Base-by-base conservation (phyloP, 2,888 invertebrate genomes). In the Druceiella hillmani region DNA sequence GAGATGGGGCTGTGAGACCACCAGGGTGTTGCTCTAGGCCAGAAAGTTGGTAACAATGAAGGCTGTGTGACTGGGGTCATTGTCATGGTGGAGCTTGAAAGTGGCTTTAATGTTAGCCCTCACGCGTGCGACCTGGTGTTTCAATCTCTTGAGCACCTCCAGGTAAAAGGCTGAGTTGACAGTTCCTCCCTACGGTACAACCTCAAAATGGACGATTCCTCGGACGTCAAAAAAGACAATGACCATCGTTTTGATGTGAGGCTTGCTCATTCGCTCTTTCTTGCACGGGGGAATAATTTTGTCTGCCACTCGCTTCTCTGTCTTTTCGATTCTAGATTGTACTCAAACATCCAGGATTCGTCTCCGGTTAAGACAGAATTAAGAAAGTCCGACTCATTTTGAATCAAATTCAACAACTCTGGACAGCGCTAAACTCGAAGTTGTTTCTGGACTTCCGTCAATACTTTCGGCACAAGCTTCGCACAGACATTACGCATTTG, bases 121-220 rank as follows among this genome's bases (percentile, higher is more conserved):
- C 6, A 6, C 6, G 22, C 22, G 22, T n/a, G 22, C 22, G 22
- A 7, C 22, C 22, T n/a, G 6, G 6, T n/a, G 6, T 20, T 20
- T 20, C 22, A 20, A 9, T n/a, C 22, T 20, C n/a, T 20, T 20
- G 22, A 20, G 22, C n/a, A 20, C 22, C n/a, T 20, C 22, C 22
- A 20, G n/a, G n/a, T 20, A 20, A 20, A 20, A 20, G n/a, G n/a
- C 22, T 20, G 22, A 6, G n/a, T 20, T 20, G 6, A 20, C n/a
- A 20, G 22, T 20, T 7, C 6, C n/a, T n/a, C 22, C 22, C 6
- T 6, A 7, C 6, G 22, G 22, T 20, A 9, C 6, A 6, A 7
- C 22, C n/a, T 20, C 22, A 7, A 9, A 9, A 9, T 20, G 22
- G 22, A 20, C 22, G n/a, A 20, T 20, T 6, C 22, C 22, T 20